Evolutionary conservation across 2,888 invertebrate genomes (phyloP).

Genomic region (Pachydiplax longipennis): DNA sequence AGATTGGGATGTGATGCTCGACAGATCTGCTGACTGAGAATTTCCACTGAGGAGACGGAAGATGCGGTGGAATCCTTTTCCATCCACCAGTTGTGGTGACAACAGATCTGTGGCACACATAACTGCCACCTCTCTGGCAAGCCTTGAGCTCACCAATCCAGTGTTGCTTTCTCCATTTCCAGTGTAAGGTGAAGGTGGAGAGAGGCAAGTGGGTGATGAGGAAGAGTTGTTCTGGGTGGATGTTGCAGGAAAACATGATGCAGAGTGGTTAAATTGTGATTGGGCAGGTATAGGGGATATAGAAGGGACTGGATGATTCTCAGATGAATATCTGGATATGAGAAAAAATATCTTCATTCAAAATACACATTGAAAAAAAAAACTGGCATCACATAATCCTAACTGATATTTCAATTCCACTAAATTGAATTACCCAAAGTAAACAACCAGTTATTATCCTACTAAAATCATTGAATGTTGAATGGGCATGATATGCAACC

Average conservation of each 20-base stretch:
- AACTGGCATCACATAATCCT: no score
- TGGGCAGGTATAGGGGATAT: background rate
- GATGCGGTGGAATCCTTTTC: conserved; percentile 35
- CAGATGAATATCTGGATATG: background rate
- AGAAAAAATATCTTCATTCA: background rate
- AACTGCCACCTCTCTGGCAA: conserved; percentile 34
- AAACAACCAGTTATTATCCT: no score
- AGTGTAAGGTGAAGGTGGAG: conserved; percentile 8
- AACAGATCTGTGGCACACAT: conserved; percentile 43
- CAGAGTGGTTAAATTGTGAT: conserved; percentile 6
- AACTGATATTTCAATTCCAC: no score
- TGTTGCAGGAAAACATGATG: conserved; percentile 31
- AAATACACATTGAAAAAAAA: no score
- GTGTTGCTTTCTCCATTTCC: conserved; percentile 7
- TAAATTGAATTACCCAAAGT: no score
- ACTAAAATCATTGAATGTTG: no score
- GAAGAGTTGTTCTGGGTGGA: conserved; percentile 28
- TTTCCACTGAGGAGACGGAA: conserved; percentile 3
- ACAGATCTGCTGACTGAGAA: background rate
- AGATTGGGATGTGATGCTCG: background rate
- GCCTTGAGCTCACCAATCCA: background rate
- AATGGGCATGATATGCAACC: no score
- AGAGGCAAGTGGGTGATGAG: conserved; percentile 27
- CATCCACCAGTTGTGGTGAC: conserved; percentile 21
- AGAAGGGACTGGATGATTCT: conserved; percentile 12